These are phyloP conservation scores for Sinocyclocheilus maitianheensis DNA, from an alignment of 2,113 vertebrate species.

Conservation along the genomic window DNA sequence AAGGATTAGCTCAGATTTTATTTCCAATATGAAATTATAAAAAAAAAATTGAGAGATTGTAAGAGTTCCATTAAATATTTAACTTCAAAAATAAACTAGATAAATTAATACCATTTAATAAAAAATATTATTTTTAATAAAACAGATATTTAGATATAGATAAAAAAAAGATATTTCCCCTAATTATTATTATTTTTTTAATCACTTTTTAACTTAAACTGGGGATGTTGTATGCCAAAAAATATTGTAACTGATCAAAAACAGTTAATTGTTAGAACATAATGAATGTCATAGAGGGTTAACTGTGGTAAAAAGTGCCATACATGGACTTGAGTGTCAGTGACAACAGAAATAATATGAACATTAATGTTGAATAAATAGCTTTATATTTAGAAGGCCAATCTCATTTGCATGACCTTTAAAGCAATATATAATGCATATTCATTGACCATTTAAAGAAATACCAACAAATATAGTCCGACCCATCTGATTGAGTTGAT, in stretches of 20 bases:
- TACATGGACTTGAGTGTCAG: neutral
- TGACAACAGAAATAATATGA: neutral
- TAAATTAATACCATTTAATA: neutral
- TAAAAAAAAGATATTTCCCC: neutral
- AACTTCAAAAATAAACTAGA: too few relatives aligned
- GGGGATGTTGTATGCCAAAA: neutral
- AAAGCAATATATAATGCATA: neutral
- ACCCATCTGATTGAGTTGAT: neutral
- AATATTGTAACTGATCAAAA: neutral
- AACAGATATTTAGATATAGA: too few relatives aligned
- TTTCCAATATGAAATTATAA: too few relatives aligned
- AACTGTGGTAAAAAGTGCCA: neutral
- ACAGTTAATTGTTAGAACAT: neutral
- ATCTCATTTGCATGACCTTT: neutral
- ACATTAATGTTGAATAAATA: neutral
- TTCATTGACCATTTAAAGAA: neutral
- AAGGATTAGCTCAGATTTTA: too few relatives aligned
- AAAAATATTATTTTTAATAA: neutral
- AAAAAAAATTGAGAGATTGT: too few relatives aligned
- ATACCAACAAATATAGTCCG: neutral
- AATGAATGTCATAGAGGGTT: neutral
- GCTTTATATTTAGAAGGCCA: neutral
- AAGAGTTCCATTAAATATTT: too few relatives aligned
- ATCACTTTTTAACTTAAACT: neutral
- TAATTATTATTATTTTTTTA: neutral